Percentiles rank a stretch among this genome's conserved stretches.
Evolutionary conservation across 1,140 invertebrate genomes (phyloP).

Genomic region (Teleogryllus occipitalis): DNA sequence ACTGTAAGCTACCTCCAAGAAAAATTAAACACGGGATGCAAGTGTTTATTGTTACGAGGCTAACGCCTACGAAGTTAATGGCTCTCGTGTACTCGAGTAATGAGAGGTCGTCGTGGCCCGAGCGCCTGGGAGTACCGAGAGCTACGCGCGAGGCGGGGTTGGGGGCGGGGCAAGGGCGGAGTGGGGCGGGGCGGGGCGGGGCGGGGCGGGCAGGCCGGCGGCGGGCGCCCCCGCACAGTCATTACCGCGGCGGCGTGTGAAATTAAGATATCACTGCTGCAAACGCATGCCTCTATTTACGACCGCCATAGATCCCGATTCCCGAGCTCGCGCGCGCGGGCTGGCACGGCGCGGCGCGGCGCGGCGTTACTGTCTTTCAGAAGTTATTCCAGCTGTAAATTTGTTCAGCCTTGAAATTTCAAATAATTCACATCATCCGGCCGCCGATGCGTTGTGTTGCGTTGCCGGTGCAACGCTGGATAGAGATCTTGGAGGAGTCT

Average conservation of each 20-base stretch:
- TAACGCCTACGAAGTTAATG: too few relatives aligned
- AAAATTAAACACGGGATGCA: too few relatives aligned
- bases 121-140: background rate
- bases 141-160: background rate
- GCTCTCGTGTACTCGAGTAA: background rate
- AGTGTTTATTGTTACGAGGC: too few relatives aligned
- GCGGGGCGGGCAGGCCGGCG: background rate
- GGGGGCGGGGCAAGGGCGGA: background rate
- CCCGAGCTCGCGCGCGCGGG: too few relatives aligned
- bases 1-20: too few relatives aligned
- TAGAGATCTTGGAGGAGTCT: too few relatives aligned
- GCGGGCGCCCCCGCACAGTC: background rate
- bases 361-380: background rate
- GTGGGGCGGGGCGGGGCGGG: too few relatives aligned
- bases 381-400: background rate
- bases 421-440: background rate
- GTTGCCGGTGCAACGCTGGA: background rate
- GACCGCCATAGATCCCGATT: background rate
- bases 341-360: too few relatives aligned
- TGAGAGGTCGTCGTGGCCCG: background rate
- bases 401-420: background rate
- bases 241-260: background rate
- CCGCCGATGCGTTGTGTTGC: too few relatives aligned
- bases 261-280: constrained; percentile 1
- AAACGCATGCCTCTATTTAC: background rate